Conservation (phyloP, 2,888 invertebrate genomes). For the Carcina quercana region DNA sequence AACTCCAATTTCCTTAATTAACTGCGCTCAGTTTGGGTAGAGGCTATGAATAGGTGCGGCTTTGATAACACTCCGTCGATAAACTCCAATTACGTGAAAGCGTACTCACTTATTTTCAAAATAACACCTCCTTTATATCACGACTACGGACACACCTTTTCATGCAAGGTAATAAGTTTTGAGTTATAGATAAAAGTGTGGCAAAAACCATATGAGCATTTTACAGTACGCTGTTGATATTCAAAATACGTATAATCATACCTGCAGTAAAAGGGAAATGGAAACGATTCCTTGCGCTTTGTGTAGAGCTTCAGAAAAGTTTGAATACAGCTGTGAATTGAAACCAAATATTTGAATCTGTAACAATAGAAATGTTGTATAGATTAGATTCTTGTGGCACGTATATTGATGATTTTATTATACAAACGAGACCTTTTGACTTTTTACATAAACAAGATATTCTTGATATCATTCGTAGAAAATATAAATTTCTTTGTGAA, state of each 20-base stretch:
- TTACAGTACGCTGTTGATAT: neutral
- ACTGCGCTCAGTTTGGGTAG: conserved; percentile 55
- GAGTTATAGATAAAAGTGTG: too few relatives aligned
- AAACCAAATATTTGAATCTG: conserved; percentile 99
- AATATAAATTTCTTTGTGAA: too few relatives aligned
- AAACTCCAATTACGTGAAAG: conserved; percentile 51
- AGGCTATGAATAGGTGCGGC: conserved; percentile 61
- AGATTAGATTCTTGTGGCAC: too few relatives aligned
- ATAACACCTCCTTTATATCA: neutral
- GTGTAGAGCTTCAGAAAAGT: conserved; percentile 95
- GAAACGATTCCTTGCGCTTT: conserved; percentile 97
- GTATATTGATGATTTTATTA: too few relatives aligned
- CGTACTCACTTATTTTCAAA: conserved; percentile 26
- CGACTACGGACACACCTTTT: too few relatives aligned
- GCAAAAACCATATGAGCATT: too few relatives aligned
- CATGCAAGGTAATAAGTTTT: too few relatives aligned
- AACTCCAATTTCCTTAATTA: conserved; percentile 74
- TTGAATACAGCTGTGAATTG: conserved; percentile 97
- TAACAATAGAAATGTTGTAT: conserved; percentile 48
- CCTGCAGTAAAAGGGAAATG: conserved; percentile 95
- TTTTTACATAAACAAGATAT: too few relatives aligned
- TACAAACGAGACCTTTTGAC: too few relatives aligned
- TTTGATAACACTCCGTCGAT: conserved; percentile 49
- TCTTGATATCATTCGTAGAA: too few relatives aligned
- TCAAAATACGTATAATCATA: conserved; percentile 47